phyloP scores from a whole-genome alignment of 2,113 vertebrate genomes.

The Colaptes auratus region DNA sequence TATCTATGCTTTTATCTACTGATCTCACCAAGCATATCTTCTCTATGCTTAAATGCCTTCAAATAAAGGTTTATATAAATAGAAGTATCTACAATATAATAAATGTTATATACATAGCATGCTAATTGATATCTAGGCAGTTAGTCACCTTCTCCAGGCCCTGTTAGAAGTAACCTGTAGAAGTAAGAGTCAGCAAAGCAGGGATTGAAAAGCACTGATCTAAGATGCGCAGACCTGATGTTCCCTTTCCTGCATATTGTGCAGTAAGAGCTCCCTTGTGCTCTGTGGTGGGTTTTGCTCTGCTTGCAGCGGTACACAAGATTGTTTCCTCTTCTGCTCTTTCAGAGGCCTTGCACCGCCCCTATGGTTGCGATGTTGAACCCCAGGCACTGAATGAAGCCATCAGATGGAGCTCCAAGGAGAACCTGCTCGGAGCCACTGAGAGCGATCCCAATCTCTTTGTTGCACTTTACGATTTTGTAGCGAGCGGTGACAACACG shows the following conservation, averaged over 20 bases:
- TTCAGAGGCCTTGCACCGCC: constrained; percentile 93
- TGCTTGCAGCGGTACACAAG: background rate
- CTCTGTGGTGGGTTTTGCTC: background rate
- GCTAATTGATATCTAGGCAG: background rate
- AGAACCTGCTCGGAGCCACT: constrained; percentile 94
- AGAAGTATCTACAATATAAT: background rate
- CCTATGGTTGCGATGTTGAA: constrained; percentile 86
- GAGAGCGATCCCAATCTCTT: constrained; percentile 99
- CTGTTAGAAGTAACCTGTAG: background rate
- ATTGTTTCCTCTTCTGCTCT: background rate
- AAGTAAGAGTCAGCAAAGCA: background rate
- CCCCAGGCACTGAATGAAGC: constrained; percentile 93
- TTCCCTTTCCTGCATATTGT: background rate
- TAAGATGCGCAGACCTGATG: background rate
- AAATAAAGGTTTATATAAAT: background rate
- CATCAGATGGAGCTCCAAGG: constrained; percentile 98
- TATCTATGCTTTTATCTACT: background rate
- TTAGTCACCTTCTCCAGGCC: background rate
- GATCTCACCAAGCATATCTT: no score
- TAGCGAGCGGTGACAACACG: constrained; percentile 99
- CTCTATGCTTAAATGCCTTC: background rate
- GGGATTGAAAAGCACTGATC: background rate
- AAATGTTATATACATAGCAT: background rate
- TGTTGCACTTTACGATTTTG: constrained; percentile 99
- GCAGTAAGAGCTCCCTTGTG: background rate